Base-by-base conservation (phyloP, 2,797 vertebrate species). In the Podarcis lilfordi region DNA sequence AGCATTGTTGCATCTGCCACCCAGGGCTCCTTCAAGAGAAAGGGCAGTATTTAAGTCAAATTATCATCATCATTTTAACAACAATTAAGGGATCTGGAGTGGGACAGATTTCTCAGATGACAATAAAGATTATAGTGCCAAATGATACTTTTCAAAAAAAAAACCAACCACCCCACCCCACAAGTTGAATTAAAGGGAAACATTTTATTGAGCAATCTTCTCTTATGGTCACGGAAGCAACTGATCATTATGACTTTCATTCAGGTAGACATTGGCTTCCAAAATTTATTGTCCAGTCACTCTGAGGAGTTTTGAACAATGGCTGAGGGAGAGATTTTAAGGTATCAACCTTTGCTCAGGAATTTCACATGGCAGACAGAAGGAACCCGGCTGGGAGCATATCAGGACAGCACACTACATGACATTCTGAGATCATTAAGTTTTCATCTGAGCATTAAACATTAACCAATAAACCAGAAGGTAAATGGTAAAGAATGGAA, bases 391-490 rank as follows among this genome's bases (percentile, higher is more conserved):
- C 78, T 82, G 83, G 84, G 61, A 93, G 55, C 32, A 87, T 25
- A 25, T 88, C 77, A 92, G 80, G 76, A 93, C 1, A 1, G 2
- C 55, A 61, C 59, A 75, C 92, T 94, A 94, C 0, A 1, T 90
- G 91, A 85, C 90, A 90, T 95, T 90, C 92, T 80, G 86, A 68
- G 68, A 92, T 95, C 92, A 95, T 96, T 96, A 97, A 95, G 91
- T 91, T 97, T 97, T 96, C 89, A 95, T 86, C 88, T 91, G 50
- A 90, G 85, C 89, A 96, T 96, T 95, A 96, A 97, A 96, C 79
- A 94, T 95, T 95, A 95, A 95, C 43, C 27, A 94, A 91, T 90
- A 96, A 96, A 95, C 88, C 90, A 86, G 83, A 94, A 95, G 85
- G 77, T 90, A 96, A 96, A 96, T 86, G 89, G 37, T 83, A 40